Evolutionary conservation across 1,140 invertebrate genomes (phyloP).

Genomic region (Bicyclus anynana): DNA sequence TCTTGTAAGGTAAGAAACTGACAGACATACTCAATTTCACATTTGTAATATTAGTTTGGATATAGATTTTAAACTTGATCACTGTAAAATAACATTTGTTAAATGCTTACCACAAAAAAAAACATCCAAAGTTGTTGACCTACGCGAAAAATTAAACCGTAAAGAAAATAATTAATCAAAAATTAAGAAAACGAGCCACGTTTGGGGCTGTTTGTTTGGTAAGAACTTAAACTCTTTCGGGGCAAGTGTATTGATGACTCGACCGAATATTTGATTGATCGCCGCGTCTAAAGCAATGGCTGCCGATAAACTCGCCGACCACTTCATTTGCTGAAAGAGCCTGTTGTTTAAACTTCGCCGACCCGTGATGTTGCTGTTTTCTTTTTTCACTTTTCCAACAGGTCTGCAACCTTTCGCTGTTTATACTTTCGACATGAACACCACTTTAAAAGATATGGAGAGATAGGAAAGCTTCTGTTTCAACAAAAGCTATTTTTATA

Average conservation of each 20-base stretch:
- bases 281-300: slow-evolving; percentile 54
- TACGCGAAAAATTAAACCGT: neutral
- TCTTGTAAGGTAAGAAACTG: too few species aligned
- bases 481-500: too few species aligned
- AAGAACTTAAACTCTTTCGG: slow-evolving; percentile 23
- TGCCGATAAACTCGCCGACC: slow-evolving; percentile 52
- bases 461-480: too few species aligned
- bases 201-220: neutral
- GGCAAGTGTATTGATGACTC: slow-evolving; percentile 63
- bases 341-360: slow-evolving; percentile 51
- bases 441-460: neutral
- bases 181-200: neutral
- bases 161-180: neutral
- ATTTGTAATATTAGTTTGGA: too few species aligned
- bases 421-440: neutral
- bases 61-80: too few species aligned
- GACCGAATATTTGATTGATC: slow-evolving; percentile 67
- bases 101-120: too few species aligned
- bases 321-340: slow-evolving; percentile 58
- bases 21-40: too few species aligned
- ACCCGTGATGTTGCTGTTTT: slow-evolving; percentile 47
- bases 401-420: neutral
- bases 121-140: neutral
- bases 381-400: slow-evolving; percentile 13
- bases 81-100: too few species aligned